A percentile compares a stretch with the other conserved stretches of the same genome.
Evolutionary conservation across 2,113 vertebrate species (phyloP).

Genomic region (Equus quagga): DNA sequence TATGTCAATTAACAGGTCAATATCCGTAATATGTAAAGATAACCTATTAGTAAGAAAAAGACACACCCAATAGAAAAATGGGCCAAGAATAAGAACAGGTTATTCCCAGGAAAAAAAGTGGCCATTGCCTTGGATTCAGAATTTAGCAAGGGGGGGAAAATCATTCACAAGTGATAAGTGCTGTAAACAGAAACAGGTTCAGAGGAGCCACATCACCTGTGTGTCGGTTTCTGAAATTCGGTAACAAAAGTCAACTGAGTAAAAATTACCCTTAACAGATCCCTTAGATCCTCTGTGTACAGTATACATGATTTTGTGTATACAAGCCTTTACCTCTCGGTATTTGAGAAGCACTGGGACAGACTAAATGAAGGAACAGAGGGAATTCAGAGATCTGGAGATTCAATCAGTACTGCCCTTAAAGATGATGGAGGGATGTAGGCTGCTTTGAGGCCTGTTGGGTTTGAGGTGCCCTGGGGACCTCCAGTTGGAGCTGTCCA

Average conservation of each 20-base stretch:
- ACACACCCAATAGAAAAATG: background rate
- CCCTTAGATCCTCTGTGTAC: background rate
- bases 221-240: background rate
- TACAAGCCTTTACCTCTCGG: background rate
- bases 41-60: background rate
- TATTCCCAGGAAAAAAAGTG: background rate
- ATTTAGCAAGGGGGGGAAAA: background rate
- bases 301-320: background rate
- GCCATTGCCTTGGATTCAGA: background rate
- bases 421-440: background rate
- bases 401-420: background rate
- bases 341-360: background rate
- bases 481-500: constrained; percentile 8
- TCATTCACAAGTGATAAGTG: background rate
- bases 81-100: background rate
- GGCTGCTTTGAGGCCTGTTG: background rate
- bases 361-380: constrained; percentile 10
- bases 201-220: background rate
- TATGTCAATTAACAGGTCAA: background rate
- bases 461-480: background rate
- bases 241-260: background rate
- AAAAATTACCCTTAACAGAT: background rate
- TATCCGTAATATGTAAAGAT: background rate
- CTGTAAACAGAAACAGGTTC: background rate
- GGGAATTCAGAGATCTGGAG: background rate